Base-by-base conservation (phyloP, 1,140 invertebrate genomes). In the Ceratina calcarata region DNA sequence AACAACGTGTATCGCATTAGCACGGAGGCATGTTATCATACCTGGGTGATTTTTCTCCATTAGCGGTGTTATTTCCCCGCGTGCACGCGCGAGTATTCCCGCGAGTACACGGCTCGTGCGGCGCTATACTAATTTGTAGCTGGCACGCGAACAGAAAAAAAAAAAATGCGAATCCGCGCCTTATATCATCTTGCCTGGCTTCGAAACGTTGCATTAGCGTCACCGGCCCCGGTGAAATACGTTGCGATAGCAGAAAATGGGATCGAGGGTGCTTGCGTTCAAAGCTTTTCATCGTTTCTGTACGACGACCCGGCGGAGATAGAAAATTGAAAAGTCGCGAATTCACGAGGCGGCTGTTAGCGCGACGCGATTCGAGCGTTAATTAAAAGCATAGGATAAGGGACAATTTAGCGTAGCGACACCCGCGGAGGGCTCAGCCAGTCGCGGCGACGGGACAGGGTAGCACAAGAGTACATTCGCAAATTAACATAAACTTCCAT, bases 21-120 rank as follows among this genome's bases (percentile, higher is more conserved):
- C 72, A 75, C 84, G 80, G 68, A 86, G 80, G 84, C 83, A 85
- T 73, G 84, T 86, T 86, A 86, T 86, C 84, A 82, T 85, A 86
- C 84, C 83, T 85, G 83, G 83, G 68, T 82, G 80, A 86, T 86
- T 86, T 85, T 86, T 86, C 84, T 86, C 83, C 80, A 86, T 86
- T 86, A 86, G 83, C 37, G 83, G 83, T 75, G 83, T 85, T 86
- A 75, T 85, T 85, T 67, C 67, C 16, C 22, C 49, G 67, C 24
- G 66, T 51, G 49, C 22, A 13, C 75, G 71, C 71, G 53, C 83
- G 80, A 71, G 74, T 70, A 65, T 81, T 73, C 80, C 60, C 27
- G 74, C 22, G 83, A 78, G 73, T 77, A 70, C 83, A 70, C 79
- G 74, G 77, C 66, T 82, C 82, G 67, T 70, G 78, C 61, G 73